Base-by-base conservation (phyloP, 2,113 vertebrate species). In the rat (Rattus norvegicus) region DNA sequence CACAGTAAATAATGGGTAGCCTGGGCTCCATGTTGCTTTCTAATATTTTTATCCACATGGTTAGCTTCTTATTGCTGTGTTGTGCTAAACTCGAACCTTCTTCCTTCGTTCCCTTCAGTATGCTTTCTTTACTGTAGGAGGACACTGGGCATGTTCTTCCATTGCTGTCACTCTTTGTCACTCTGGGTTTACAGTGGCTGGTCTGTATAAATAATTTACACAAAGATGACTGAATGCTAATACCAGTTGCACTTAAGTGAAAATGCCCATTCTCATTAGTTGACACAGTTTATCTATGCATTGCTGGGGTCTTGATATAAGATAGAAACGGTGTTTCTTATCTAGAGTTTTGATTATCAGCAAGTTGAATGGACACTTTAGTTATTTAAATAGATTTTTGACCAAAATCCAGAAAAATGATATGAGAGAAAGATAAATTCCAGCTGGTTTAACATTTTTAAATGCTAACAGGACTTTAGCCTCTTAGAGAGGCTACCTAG, bases 211-310 rank as follows among this genome's bases (percentile, higher is more conserved):
- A 97, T 93, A 84, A 90, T 94, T 98, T 89, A 96, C 95, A 97
- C 97, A 94, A 96, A 98, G 97, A 98, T 98, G 98, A 99, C 98
- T 98, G 98, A 99, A 99, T 98, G 99, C 98, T 98, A 98, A 98
- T 98, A 98, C 98, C 99, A 98, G 98, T 99, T 98, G 98, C 98
- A 98, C 97, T 98, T 99, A 98, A 98, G 97, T 97, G 97, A 98
- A 97, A 98, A 98, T 85, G 97, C 98, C 99, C 98, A 98, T 99
- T 98, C 97, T 99, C 98, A 96, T 98, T 99, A 98, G 98, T 98
- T 98, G 98, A 99, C 98, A 99, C 99, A 99, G 94, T 99, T 99
- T 99, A 99, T 99, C 99, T 99, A 99, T 99, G 99, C 99, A 99
- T 99, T 99, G 99, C 98, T 98, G 99, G 98, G 98, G 98, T 99